Conservation (phyloP, 2,797 vertebrate genomes). For the Gymnothorax javanicus region DNA sequence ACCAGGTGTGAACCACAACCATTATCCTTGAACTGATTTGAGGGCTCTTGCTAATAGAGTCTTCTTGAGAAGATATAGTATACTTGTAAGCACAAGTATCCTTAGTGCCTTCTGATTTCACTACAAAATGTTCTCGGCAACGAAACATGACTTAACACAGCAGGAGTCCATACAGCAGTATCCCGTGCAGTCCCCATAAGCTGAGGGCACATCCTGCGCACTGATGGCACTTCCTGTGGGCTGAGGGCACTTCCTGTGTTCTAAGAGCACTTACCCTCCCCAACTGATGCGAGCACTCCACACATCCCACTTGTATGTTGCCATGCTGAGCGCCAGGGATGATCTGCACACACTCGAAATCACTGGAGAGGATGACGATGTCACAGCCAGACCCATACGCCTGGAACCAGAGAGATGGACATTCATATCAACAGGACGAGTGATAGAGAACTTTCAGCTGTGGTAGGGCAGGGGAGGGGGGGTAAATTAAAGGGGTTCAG, state of each 20-base stretch:
- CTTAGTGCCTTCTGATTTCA: too few species aligned
- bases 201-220: too few species aligned
- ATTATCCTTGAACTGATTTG: too few species aligned
- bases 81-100: too few species aligned
- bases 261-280: slow-evolving; percentile 85
- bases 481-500: neutral
- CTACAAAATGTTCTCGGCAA: too few species aligned
- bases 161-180: neutral
- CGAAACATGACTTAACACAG: too few species aligned
- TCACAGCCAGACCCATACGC: slow-evolving; percentile 98
- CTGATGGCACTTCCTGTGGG: too few species aligned
- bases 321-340: slow-evolving; percentile 98
- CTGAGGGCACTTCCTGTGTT: neutral
- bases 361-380: slow-evolving; percentile 92
- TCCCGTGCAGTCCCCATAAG: neutral
- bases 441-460: neutral
- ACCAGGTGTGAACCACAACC: too few species aligned
- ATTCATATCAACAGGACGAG: neutral
- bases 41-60: too few species aligned
- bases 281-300: slow-evolving; percentile 94
- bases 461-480: neutral
- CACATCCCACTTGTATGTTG: slow-evolving; percentile 98
- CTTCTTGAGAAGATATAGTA: too few species aligned
- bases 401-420: slow-evolving; percentile 60
- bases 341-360: slow-evolving; percentile 98